Evolutionary conservation across 1,140 invertebrate species (phyloP).

Genomic region (Lanistes nyassanus): DNA sequence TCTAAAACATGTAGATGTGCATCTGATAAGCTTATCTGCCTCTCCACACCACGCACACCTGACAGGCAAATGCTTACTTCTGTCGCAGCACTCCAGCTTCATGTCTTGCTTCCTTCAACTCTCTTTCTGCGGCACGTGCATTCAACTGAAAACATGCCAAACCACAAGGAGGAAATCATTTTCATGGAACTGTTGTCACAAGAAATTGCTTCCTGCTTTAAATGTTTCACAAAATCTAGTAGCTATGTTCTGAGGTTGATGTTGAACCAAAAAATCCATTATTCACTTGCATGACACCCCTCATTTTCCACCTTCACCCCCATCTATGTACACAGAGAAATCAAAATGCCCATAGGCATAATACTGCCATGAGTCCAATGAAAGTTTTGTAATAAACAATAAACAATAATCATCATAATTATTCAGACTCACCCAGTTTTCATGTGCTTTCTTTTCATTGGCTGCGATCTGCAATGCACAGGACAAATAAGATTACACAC

Average conservation of each 20-base stretch:
- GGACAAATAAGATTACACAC: not conserved
- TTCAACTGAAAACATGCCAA: slow-evolving; percentile 44
- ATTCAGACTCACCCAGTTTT: slow-evolving; percentile 59
- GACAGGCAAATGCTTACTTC: slow-evolving; percentile 48
- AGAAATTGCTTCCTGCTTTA: too few species aligned
- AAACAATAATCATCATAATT: not conserved
- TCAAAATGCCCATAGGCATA: too few species aligned
- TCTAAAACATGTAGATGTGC: too few species aligned
- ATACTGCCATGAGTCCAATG: too few species aligned
- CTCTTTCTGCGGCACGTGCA: slow-evolving; percentile 58
- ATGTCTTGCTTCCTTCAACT: slow-evolving; percentile 56
- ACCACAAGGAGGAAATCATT: not conserved
- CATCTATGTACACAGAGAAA: too few species aligned
- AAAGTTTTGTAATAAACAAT: not conserved
- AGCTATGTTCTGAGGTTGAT: too few species aligned
- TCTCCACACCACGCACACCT: not conserved
- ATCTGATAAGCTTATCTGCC: not conserved
- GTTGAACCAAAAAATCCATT: too few species aligned
- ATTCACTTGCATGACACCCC: too few species aligned
- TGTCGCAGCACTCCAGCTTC: slow-evolving; percentile 55
- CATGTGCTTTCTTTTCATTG: slow-evolving; percentile 65
- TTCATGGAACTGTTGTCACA: too few species aligned
- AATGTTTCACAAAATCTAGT: too few species aligned
- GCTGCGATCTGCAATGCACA: slow-evolving; percentile 56
- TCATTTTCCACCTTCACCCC: too few species aligned